A percentile compares a stretch with the other conserved stretches of the same genome.
Evolutionary conservation across 2,888 invertebrate genomes (phyloP).

Genomic region (Drosophila borealis): DNA sequence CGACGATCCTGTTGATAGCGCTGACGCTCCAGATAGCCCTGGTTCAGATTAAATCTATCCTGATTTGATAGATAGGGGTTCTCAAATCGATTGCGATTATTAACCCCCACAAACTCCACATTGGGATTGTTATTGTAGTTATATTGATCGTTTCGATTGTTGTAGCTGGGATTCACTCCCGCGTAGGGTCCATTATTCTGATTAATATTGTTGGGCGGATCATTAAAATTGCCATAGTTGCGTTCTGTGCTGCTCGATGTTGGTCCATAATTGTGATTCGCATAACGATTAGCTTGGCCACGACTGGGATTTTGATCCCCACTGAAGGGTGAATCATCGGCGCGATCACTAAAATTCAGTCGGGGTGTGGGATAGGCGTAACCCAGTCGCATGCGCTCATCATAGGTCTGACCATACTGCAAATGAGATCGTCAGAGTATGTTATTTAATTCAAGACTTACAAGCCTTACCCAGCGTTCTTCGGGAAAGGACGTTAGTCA

Average conservation of each 20-base stretch:
- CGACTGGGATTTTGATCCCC: conserved; percentile 46
- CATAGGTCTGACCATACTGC: conserved; percentile 83
- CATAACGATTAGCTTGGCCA: conserved; percentile 57
- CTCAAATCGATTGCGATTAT: conserved; percentile 71
- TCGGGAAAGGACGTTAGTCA: no score
- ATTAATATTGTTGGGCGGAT: conserved; percentile 51
- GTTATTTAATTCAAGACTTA: neutral
- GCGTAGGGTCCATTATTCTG: conserved; percentile 31
- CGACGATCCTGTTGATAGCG: conserved; percentile 85
- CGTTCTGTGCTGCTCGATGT: conserved; percentile 60
- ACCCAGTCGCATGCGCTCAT: conserved; percentile 82
- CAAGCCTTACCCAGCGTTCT: no score
- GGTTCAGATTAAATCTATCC: conserved; percentile 80
- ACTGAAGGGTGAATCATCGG: conserved; percentile 80
- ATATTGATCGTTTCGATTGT: conserved; percentile 45
- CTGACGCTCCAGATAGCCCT: conserved; percentile 85
- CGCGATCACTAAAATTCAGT: conserved; percentile 68
- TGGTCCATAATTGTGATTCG: conserved; percentile 77
- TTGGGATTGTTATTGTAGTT: conserved; percentile 54
- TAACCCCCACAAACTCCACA: conserved; percentile 55
- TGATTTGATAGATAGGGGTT: conserved; percentile 77
- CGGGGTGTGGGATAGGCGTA: conserved; percentile 72
- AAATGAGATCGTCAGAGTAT: conserved; percentile 25
- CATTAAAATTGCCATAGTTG: conserved; percentile 50
- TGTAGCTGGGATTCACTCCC: conserved; percentile 28